Percentiles rank a stretch among this genome's conserved stretches.
phyloP scores from a whole-genome alignment of 2,797 vertebrate genomes.

The Paratrypauchen microcephalus region DNA sequence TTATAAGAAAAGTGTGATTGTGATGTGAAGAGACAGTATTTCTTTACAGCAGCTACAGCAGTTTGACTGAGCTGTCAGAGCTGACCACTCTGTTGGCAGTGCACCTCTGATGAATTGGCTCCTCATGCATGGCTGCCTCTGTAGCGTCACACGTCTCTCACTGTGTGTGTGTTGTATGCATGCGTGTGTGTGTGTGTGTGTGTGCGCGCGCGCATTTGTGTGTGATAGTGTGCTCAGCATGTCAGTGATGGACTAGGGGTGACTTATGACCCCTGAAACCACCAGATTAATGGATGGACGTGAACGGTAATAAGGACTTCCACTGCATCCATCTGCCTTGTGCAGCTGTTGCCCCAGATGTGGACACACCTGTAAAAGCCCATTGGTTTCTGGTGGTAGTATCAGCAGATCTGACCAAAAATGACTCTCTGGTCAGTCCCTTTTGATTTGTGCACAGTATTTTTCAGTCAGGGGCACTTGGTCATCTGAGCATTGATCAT shows the following conservation, averaged over 20 bases:
- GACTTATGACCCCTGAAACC: slow-evolving; percentile 66
- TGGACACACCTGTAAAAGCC: slow-evolving; percentile 54
- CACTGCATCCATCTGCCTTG: slow-evolving; percentile 54
- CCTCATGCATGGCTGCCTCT: slow-evolving; percentile 56
- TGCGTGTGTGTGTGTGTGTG: slow-evolving; percentile 19
- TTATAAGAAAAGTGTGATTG: slow-evolving; percentile 8
- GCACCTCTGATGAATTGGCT: slow-evolving; percentile 57
- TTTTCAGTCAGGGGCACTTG: slow-evolving; percentile 58
- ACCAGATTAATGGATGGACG: slow-evolving; percentile 64
- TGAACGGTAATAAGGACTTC: slow-evolving; percentile 65
- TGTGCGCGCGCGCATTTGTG: slow-evolving; percentile 2
- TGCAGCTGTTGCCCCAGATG: slow-evolving; percentile 71
- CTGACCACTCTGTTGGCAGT: slow-evolving; percentile 59
- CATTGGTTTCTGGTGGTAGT: slow-evolving; percentile 44
- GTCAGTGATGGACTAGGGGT: slow-evolving; percentile 63
- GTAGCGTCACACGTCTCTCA: slow-evolving; percentile 58
- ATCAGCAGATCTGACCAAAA: slow-evolving; percentile 33
- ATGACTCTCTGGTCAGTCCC: slow-evolving; percentile 4
- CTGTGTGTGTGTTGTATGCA: slow-evolving; percentile 22
- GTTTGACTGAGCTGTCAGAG: slow-evolving; percentile 55
- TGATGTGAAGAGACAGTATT: slow-evolving; percentile 39
- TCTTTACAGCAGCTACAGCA: slow-evolving; percentile 19
- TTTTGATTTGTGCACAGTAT: slow-evolving; percentile 40
- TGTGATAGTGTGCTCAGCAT: slow-evolving; percentile 34
- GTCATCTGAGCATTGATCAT: slow-evolving; percentile 46